phyloP scores from a whole-genome alignment of 2,797 vertebrate genomes.

The Morus bassanus region DNA sequence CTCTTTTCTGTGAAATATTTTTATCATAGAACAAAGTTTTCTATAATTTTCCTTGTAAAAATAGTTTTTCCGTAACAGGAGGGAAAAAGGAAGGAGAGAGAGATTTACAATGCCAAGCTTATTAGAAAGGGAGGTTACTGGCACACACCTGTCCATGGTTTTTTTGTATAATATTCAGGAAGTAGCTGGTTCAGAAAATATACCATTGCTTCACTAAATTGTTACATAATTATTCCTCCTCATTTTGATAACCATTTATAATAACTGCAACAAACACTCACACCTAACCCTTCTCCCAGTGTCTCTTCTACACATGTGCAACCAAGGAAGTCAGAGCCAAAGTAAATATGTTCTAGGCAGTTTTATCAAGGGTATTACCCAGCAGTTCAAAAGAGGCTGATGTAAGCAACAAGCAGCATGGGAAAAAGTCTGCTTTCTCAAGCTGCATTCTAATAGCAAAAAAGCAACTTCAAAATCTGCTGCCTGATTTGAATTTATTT shows the following conservation, averaged over 20 bases:
- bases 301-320: neutral
- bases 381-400: neutral
- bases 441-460: neutral
- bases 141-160: neutral
- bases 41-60: neutral
- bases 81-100: neutral
- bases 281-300: neutral
- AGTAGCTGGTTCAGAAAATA: neutral
- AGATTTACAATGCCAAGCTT: neutral
- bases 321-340: neutral
- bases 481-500: neutral
- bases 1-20: neutral
- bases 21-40: neutral
- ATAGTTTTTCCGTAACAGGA: neutral
- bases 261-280: neutral
- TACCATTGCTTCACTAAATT: neutral
- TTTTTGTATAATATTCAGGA: neutral
- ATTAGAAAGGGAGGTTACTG: neutral
- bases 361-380: neutral
- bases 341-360: neutral
- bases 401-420: neutral
- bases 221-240: neutral
- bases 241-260: neutral
- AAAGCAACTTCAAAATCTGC: neutral
- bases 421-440: neutral